Conservation (phyloP, 2,113 vertebrate genomes). For the Ciconia boyciana region DNA sequence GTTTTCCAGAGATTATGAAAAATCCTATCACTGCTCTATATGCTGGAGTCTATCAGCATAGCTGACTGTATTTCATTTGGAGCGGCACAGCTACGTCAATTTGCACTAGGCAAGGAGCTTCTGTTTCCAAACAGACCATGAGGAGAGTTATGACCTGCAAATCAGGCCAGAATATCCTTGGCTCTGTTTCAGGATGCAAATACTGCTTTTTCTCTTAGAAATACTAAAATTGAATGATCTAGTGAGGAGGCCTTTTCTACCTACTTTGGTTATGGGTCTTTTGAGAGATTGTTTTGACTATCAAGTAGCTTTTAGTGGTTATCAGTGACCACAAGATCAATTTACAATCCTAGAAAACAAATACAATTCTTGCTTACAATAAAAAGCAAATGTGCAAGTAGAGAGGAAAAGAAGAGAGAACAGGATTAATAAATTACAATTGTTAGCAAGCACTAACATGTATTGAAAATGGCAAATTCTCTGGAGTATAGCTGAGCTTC, state of each 20-base stretch:
- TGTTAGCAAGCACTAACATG: conserved; percentile 53
- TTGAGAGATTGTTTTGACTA: conserved; percentile 4
- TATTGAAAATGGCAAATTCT: conserved; percentile 56
- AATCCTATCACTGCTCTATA: neutral
- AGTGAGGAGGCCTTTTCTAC: neutral
- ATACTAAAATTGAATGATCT: conserved; percentile 51
- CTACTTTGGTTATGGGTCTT: conserved; percentile 25
- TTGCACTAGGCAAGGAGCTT: conserved; percentile 39
- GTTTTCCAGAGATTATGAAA: neutral
- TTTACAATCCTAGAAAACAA: conserved; percentile 36
- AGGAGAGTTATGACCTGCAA: conserved; percentile 34
- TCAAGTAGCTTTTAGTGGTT: conserved; percentile 40
- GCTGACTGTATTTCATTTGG: neutral
- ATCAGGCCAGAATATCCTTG: conserved; percentile 47
- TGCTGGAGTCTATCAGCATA: neutral
- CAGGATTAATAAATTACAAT: conserved; percentile 64
- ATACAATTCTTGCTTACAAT: conserved; percentile 45
- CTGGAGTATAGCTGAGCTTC: conserved; percentile 58
- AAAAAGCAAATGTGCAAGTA: conserved; percentile 39
- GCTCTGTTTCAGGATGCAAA: conserved; percentile 47
- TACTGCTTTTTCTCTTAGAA: conserved; percentile 26
- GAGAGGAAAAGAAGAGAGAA: conserved; percentile 9
- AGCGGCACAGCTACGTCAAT: conserved; percentile 19
- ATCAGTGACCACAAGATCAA: conserved; percentile 36
- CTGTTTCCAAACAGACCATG: conserved; percentile 53